phyloP scores from a whole-genome alignment of 2,888 invertebrate species.

The Elegia similella region DNA sequence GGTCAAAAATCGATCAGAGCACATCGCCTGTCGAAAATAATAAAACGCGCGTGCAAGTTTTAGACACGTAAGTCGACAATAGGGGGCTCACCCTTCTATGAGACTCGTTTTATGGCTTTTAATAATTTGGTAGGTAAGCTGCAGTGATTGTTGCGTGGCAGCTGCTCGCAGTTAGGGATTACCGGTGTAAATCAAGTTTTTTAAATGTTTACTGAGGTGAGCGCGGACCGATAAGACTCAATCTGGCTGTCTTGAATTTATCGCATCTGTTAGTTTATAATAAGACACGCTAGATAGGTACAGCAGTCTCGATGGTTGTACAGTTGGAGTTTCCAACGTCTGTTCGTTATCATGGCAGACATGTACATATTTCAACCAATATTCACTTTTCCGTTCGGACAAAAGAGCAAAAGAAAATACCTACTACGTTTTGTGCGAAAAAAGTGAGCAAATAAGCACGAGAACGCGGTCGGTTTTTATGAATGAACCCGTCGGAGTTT shows the following conservation, averaged over 20 bases:
- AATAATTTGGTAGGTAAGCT: constrained; percentile 77
- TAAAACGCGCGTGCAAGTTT: constrained; percentile 67
- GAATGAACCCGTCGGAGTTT: constrained; percentile 54
- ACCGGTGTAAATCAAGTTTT: constrained; percentile 54
- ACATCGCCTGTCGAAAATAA: constrained; percentile 67
- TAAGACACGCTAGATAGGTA: not conserved
- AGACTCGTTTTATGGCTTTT: constrained; percentile 80
- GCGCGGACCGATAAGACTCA: constrained; percentile 49
- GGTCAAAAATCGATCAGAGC: constrained; percentile 56
- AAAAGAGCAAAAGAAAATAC: not conserved
- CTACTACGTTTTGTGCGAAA: not conserved
- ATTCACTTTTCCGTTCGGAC: no score
- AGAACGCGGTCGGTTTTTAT: constrained; percentile 34
- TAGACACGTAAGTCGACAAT: constrained; percentile 65
- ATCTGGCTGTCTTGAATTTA: constrained; percentile 23
- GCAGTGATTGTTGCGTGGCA: constrained; percentile 74
- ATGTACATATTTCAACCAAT: no score
- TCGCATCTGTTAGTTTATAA: constrained; percentile 3
- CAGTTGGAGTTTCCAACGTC: no score
- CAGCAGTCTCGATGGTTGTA: not conserved
- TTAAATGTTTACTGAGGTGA: constrained; percentile 49
- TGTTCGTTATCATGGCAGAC: no score
- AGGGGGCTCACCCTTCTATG: constrained; percentile 75
- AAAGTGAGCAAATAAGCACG: constrained; percentile 12
- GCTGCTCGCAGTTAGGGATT: constrained; percentile 69